These are phyloP conservation scores for Anguilla pacifica DNA, from an alignment of 2,797 vertebrate genomes.

Conservation along the genomic window DNA sequence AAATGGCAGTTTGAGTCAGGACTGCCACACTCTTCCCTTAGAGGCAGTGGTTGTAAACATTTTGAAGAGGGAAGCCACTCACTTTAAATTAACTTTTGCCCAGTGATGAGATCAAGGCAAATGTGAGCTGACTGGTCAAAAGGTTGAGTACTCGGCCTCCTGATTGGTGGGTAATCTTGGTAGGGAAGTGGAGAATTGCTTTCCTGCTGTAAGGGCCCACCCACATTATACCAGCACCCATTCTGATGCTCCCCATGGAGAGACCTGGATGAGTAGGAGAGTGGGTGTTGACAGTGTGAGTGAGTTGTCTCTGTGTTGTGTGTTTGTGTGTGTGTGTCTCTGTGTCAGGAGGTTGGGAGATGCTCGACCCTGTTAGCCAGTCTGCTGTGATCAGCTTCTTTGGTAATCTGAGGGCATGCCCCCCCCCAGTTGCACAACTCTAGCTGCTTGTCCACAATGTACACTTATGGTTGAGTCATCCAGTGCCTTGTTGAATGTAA, in stretches of 20 bases:
- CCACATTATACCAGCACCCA: slow-evolving; percentile 67
- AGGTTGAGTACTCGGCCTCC: slow-evolving; percentile 56
- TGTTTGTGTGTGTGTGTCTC: slow-evolving; percentile 47
- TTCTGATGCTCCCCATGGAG: slow-evolving; percentile 42
- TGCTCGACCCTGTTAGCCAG: slow-evolving; percentile 46
- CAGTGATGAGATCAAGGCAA: slow-evolving; percentile 85
- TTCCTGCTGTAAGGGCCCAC: slow-evolving; percentile 88
- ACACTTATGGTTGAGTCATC: neutral
- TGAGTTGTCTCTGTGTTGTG: slow-evolving; percentile 40
- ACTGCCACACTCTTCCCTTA: neutral
- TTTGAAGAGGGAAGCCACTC: neutral
- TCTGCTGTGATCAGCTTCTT: slow-evolving; percentile 64
- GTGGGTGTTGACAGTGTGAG: slow-evolving; percentile 54
- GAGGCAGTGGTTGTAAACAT: neutral
- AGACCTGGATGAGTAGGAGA: slow-evolving; percentile 15
- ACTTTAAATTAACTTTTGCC: slow-evolving; percentile 47
- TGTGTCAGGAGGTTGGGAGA: slow-evolving; percentile 53
- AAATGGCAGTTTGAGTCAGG: neutral
- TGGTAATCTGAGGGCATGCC: slow-evolving; percentile 74
- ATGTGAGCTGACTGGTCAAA: slow-evolving; percentile 74
- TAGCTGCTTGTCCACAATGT: neutral
- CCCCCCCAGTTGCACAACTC: neutral
- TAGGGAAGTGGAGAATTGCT: slow-evolving; percentile 71
- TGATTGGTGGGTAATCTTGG: slow-evolving; percentile 89
- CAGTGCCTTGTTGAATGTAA: neutral